Evolutionary conservation across 2,797 vertebrate genomes (phyloP), one percentile per base, ranked within the genome.

Genomic region (Spheniscus humboldti): DNA sequence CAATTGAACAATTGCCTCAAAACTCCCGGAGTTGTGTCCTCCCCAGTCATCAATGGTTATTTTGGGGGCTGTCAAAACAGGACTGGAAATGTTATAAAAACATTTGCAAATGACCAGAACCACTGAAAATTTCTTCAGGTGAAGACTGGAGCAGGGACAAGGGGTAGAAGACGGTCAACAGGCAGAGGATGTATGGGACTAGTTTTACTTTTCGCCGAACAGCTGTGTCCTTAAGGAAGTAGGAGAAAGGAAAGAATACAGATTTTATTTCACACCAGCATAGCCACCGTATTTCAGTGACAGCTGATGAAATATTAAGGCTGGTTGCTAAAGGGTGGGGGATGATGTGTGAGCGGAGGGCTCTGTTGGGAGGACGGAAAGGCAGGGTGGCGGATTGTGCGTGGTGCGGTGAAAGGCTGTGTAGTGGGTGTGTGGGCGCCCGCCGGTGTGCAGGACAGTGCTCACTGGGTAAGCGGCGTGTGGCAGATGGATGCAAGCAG

Each of bases 391-490:
- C 1, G 14, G 39, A 4, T 12, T n/a, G 55, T 6, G 5, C 2
- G 7, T 28, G 78, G 24, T 9, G 41, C 1, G 4, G 35, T 9
- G 50, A 27, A 35, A 31, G 50, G 41, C 47, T 43, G 37, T 19
- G 28, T 10, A 3, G 3, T 6, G n/a, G 60, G 19, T 10, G n/a
- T 5, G 9, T 11, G 59, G 33, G 30, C n/a, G 74, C n/a, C 45
- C 16, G 47, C 35, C 30, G 11, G 47, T 2, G 37, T 14, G 31
- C 14, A 1, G 31, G 47, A 35, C 67, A 35, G 18, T 11, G 15
- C 60, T 59, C 11, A 1, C 50, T 18, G 66, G 24, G 39, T 33
- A 12, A 56, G 55, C 4, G 3, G 37, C 0, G 0, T 3, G 0
- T 5, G 41, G 64, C 72, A 63, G 55, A 35, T 5, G 24, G 27